phyloP scores from a whole-genome alignment of 2,888 invertebrate species.

The Plebejus argus region DNA sequence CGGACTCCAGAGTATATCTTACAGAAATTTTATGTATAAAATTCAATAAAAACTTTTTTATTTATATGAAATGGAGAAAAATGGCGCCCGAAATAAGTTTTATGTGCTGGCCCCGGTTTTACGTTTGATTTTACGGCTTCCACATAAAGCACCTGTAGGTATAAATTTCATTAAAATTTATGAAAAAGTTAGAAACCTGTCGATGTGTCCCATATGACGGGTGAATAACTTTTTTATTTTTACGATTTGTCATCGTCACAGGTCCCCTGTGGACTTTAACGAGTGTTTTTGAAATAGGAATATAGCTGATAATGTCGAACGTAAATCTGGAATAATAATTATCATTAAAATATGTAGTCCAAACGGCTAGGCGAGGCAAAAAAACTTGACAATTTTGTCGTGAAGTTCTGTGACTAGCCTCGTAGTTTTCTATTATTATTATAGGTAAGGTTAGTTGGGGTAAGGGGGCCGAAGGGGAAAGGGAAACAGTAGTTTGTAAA shows the following conservation, averaged over 20 bases:
- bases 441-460: no score
- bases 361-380: no score
- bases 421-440: no score
- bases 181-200: conserved; percentile 15
- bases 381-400: no score
- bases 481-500: no score
- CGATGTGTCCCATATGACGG: conserved; percentile 17
- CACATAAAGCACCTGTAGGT: conserved; percentile 21
- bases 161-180: conserved; percentile 27
- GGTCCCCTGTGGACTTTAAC: not conserved
- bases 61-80: conserved; percentile 34
- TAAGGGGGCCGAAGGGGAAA: no score
- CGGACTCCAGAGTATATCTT: conserved; percentile 12
- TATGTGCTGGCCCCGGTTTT: conserved; percentile 6
- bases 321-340: not conserved
- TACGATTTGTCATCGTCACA: conserved; percentile 14
- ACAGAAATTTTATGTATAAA: conserved; percentile 10
- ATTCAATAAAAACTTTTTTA: conserved; percentile 19
- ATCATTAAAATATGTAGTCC: no score
- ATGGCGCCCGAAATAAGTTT: conserved; percentile 34
- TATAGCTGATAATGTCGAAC: not conserved
- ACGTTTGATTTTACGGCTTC: conserved; percentile 22
- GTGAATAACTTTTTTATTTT: conserved; percentile 10
- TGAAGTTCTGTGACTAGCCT: no score
- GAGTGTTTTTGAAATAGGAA: not conserved